Base-by-base conservation (phyloP, 37 sponge, comb jelly and placozoan species). In the Amphimedon queenslandica region DNA sequence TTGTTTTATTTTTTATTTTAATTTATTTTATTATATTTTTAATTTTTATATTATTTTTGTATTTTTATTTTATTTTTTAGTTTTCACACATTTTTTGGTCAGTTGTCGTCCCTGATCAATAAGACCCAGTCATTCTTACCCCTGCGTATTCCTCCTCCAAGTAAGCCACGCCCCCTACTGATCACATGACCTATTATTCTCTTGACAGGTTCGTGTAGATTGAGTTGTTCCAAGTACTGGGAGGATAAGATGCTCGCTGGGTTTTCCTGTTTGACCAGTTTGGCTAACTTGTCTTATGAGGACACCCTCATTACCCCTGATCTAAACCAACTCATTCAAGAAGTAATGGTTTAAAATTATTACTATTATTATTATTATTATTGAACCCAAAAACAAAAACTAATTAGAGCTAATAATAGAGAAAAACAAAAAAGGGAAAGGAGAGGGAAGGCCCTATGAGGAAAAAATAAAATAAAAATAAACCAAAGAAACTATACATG, bases 171-270 rank as follows among this genome's bases (percentile, higher is more conserved):
- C n/a, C n/a, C n/a, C n/a, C n/a, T n/a, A n/a, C n/a, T n/a, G n/a
- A n/a, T n/a, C n/a, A n/a, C n/a, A n/a, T n/a, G n/a, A n/a, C n/a
- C n/a, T n/a, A n/a, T n/a, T n/a, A n/a, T n/a, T n/a, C n/a, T n/a
- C n/a, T n/a, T n/a, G n/a, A 47, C 13, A 47, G 53, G 13, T 13
- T 47, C 53, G 53, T 8, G 13, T 47, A 47, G 13, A 47, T 47
- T 18, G 8, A 47, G 53, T 13, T 47, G 53, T 13, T 39, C 42
- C 31, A 60, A 37, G 13, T 56, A 77, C 27, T 88, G 89, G 89
- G 89, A 88, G 70, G 89, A 88, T 58, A 68, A 61, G 57, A 53
- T 75, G 34, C 28, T 83, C 42, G 79, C 79, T 69, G 89, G 89
- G 21, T 88, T 83, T 60, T 25, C 61, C 21, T n/a, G 27, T 25